A percentile compares a stretch with the other conserved stretches of the same genome.
These are phyloP conservation scores for Alligator sinensis DNA, from an alignment of 2,113 vertebrate species.

Conservation along the genomic window DNA sequence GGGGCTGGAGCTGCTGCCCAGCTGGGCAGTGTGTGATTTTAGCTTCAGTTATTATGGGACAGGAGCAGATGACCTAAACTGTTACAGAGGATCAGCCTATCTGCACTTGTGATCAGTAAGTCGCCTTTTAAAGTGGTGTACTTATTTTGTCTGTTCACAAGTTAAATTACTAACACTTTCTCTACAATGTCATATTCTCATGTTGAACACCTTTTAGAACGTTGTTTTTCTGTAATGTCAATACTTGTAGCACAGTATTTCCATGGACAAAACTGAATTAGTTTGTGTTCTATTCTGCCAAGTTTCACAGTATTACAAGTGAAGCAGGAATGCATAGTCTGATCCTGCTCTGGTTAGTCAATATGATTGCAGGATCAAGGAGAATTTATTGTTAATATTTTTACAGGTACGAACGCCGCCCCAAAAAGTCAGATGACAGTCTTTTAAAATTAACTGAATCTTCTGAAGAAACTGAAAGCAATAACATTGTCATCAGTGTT, in stretches of 20 bases:
- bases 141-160: no score
- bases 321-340: not conserved
- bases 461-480: conserved; percentile 55
- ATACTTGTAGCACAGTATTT: not conserved
- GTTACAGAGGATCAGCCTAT: no score
- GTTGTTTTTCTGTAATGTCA: not conserved
- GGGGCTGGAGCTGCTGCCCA: no score
- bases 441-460: conserved; percentile 30
- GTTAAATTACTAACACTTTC: not conserved
- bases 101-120: no score
- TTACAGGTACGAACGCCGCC: conserved; percentile 62
- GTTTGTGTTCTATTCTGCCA: not conserved
- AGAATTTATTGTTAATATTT: conserved; percentile 48
- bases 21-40: no score
- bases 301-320: not conserved
- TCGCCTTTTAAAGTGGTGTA: no score
- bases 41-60: no score
- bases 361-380: conserved; percentile 24
- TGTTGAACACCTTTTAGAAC: not conserved
- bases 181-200: not conserved
- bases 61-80: no score
- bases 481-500: not conserved
- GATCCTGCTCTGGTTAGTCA: not conserved
- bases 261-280: not conserved
- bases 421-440: conserved; percentile 31